Base-by-base conservation (phyloP, 2,113 vertebrate species). In the Aegotheles bennettii region DNA sequence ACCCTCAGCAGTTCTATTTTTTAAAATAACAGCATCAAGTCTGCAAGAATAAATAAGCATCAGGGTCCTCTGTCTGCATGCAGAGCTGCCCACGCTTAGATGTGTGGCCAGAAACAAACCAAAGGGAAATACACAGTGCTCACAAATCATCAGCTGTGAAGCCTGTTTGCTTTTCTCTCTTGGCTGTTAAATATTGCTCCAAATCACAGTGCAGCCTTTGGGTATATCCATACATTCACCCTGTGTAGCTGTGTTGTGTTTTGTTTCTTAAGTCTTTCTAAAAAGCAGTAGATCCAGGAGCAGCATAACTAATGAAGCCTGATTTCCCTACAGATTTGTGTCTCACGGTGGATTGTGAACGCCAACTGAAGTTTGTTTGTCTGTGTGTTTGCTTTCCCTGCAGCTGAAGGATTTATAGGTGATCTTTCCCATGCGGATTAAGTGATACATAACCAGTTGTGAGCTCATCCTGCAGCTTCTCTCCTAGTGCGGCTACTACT, bases 381-480 rank as follows among this genome's bases (percentile, higher is more conserved):
- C 48, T 79, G 40, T 64, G 40, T 84, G 63, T 91, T 91, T 89
- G 43, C 24, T 89, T 75, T 75, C 51, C 51, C 77, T 80, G 68
- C 67, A 80, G 82, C 81, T 87, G 77, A 79, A 94, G 61, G 77
- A 87, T 92, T 84, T 90, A 21, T 80, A 71, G 74, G 56, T 3
- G 1, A 78, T 40, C 60, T 70, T 68, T 77, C 70, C 65, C 20
- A 19, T 45, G 33, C 0, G 18, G 47, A 75, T 83, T 94, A 83
- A 75, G 33, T 24, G 77, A 69, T 36, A 47, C 1, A 1, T 54
- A 69, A 70, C 2, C 3, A 65, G 61, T 12, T 84, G 61, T 69
- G 77, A 95, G 25, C 68, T 89, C 73, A 70, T 89, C 51, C 73
- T 90, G 77, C 77, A 75, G 89, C 77, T 94, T 84, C n/a, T 82